These are phyloP conservation scores for Aleiodes leptofemur DNA, from an alignment of 2,888 invertebrate genomes.

Conservation along the genomic window DNA sequence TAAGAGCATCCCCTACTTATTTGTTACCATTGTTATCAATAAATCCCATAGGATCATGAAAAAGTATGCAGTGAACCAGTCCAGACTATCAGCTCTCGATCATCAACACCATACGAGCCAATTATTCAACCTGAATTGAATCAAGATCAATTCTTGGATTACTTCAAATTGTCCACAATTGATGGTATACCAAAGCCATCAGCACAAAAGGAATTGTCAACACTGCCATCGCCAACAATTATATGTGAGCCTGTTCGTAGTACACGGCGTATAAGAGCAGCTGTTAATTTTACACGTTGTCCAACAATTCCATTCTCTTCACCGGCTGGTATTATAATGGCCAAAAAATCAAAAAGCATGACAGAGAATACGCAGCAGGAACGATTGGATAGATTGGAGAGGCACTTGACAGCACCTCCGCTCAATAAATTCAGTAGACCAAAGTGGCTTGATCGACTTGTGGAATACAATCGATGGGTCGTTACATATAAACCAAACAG, in stretches of 20 bases:
- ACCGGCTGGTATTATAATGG: constrained; percentile 76
- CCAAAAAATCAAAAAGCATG: constrained; percentile 76
- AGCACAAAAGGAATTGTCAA: constrained; percentile 28
- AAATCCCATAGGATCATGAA: constrained; percentile 75
- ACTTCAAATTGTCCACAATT: constrained; percentile 72
- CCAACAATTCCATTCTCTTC: constrained; percentile 77
- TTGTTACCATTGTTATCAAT: constrained; percentile 40
- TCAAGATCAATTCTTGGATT: constrained; percentile 76
- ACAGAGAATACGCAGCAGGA: constrained; percentile 76
- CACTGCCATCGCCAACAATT: constrained; percentile 22
- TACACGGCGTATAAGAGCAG: constrained; percentile 74
- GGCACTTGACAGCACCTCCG: constrained; percentile 76
- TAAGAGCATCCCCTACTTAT: constrained; percentile 5
- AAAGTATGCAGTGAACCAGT: constrained; percentile 74
- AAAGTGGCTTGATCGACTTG: constrained; percentile 67
- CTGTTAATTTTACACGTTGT: constrained; percentile 75
- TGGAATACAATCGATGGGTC: constrained; percentile 67
- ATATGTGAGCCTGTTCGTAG: constrained; percentile 61
- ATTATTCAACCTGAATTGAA: constrained; percentile 61
- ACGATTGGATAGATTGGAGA: constrained; percentile 77
- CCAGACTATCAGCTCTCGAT: constrained; percentile 73
- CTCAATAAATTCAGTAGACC: constrained; percentile 64
- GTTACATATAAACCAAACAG: constrained; percentile 69
- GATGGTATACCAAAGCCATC: constrained; percentile 37
- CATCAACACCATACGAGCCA: constrained; percentile 68